Percentiles rank a stretch among this genome's conserved stretches.
phyloP scores from a whole-genome alignment of 2,113 vertebrate genomes.

The Zapornia atra region DNA sequence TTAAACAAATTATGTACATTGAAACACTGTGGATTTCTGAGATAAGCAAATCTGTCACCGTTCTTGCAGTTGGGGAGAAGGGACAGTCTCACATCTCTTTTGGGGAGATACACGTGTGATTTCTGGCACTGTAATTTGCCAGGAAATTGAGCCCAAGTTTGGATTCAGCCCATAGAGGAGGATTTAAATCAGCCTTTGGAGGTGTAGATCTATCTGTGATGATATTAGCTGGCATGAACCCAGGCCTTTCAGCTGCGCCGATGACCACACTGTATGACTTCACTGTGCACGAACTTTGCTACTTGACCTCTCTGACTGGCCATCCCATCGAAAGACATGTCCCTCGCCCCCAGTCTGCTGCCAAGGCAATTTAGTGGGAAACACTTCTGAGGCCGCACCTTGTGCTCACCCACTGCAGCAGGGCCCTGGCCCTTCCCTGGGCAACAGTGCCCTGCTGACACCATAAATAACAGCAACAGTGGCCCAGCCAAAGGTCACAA shows the following conservation, averaged over 20 bases:
- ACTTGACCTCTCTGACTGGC: neutral
- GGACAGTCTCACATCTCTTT: neutral
- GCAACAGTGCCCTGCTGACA: fast-evolving
- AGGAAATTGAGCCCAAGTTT: neutral
- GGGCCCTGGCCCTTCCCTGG: neutral
- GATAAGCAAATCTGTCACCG: conserved; percentile 6
- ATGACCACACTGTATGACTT: neutral
- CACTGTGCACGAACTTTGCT: fast-evolving
- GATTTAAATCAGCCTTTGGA: neutral
- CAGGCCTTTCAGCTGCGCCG: neutral
- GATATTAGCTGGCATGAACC: neutral
- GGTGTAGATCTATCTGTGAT: neutral
- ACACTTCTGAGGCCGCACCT: neutral
- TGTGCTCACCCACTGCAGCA: fast-evolving
- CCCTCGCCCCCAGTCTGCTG: neutral
- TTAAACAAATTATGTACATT: conserved; percentile 23
- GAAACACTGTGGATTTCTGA: neutral
- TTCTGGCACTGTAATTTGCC: neutral
- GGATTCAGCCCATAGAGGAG: neutral
- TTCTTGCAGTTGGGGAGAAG: neutral
- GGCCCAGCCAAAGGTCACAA: fast-evolving
- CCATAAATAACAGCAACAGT: fast-evolving
- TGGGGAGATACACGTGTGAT: neutral
- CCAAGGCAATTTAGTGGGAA: fast-evolving
- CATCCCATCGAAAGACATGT: fast-evolving